Conservation (phyloP, 2,797 vertebrate species). For the Emydoidea blandingii region DNA sequence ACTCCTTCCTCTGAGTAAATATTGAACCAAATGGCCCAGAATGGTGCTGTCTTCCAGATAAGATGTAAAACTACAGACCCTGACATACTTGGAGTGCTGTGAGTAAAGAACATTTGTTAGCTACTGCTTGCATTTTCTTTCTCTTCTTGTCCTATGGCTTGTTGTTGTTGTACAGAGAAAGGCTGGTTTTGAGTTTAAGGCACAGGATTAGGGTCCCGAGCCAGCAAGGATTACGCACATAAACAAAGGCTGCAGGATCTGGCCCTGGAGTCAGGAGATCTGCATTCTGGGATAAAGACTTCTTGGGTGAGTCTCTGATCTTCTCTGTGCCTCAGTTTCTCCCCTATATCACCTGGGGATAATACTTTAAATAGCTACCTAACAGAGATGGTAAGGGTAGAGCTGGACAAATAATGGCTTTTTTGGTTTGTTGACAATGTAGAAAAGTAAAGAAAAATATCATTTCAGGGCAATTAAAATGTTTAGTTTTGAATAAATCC, state of each 20-base stretch:
- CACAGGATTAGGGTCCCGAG: constrained; percentile 29
- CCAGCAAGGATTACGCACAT: constrained; percentile 15
- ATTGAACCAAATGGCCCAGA: neutral
- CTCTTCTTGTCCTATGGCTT: neutral
- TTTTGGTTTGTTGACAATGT: neutral
- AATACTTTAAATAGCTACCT: neutral
- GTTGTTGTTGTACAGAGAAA: constrained; percentile 17
- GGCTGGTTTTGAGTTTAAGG: constrained; percentile 19
- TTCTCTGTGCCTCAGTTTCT: neutral
- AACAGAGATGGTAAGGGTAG: rapidly evolving
- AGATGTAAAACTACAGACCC: neutral
- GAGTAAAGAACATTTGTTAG: neutral
- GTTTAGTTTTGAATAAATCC: neutral
- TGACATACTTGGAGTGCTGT: neutral
- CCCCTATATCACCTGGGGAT: neutral
- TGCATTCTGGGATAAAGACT: neutral
- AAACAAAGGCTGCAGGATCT: constrained; percentile 30
- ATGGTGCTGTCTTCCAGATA: neutral
- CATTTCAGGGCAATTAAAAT: neutral
- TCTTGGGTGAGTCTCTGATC: neutral
- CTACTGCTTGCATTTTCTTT: neutral
- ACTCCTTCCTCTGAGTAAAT: neutral
- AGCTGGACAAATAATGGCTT: neutral
- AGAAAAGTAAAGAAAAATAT: neutral
- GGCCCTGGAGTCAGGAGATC: neutral